Evolutionary conservation across 2,888 invertebrate genomes (phyloP).

Genomic region (Schizotus pectinicornis): DNA sequence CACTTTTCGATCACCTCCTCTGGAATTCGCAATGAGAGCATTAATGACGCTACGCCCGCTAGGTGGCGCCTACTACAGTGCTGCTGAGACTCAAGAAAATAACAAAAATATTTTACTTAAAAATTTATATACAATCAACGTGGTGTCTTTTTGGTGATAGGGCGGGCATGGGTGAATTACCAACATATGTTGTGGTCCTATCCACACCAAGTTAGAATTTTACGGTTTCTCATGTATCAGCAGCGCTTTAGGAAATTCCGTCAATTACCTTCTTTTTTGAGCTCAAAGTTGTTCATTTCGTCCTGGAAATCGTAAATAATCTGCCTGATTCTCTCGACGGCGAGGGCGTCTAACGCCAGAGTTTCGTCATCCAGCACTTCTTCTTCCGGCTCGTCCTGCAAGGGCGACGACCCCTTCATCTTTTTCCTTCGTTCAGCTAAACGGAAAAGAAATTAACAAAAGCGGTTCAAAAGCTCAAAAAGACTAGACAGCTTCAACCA

Average conservation of each 20-base stretch:
- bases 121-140: no score
- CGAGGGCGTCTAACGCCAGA: constrained; percentile 75
- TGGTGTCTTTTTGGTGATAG: no score
- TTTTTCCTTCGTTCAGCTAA: constrained; percentile 67
- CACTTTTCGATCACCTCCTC: constrained; percentile 72
- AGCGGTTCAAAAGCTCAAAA: no score
- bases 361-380: constrained; percentile 77
- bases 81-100: no score
- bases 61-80: no score
- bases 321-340: constrained; percentile 77
- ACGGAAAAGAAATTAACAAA: constrained; percentile 19
- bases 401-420: constrained; percentile 65
- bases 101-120: no score
- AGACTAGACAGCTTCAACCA: not conserved
- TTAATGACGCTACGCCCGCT: no score
- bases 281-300: constrained; percentile 74
- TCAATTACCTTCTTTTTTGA: constrained; percentile 65
- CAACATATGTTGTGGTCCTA: no score
- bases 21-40: no score
- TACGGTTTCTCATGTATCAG: not conserved
- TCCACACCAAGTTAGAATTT: no score
- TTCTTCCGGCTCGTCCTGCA: constrained; percentile 65
- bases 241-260: not conserved
- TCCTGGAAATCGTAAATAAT: constrained; percentile 84
- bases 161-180: no score